phyloP scores from a whole-genome alignment of 64 coral and sea anemone species.

The Astreopora myriophthalma region DNA sequence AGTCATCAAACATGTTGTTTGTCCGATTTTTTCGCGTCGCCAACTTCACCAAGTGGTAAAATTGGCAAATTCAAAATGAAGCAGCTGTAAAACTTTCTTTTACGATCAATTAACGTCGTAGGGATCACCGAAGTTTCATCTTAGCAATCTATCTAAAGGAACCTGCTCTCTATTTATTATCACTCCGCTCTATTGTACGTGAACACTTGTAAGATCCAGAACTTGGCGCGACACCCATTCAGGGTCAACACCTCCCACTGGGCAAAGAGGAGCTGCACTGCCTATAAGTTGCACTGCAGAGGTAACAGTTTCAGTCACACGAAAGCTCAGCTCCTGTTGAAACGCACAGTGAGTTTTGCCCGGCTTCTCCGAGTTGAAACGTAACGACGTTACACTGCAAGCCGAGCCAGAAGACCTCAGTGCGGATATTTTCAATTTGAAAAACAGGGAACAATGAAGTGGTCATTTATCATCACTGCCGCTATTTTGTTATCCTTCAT shows the following conservation, averaged over 20 bases:
- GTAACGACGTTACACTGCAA: not conserved
- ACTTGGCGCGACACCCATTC: not conserved
- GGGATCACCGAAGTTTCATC: not conserved
- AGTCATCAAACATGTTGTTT: too few species aligned
- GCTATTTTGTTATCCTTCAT: not conserved
- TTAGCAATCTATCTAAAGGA: not conserved
- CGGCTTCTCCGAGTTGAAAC: not conserved
- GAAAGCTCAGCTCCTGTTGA: not conserved
- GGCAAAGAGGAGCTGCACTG: not conserved
- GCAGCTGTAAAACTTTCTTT: too few species aligned
- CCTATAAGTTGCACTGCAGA: not conserved
- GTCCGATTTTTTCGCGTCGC: too few species aligned
- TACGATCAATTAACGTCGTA: too few species aligned
- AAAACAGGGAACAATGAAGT: not conserved
- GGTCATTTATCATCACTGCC: not conserved
- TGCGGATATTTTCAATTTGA: not conserved
- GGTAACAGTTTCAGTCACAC: not conserved
- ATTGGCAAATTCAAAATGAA: too few species aligned
- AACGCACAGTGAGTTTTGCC: not conserved
- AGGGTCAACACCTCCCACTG: not conserved
- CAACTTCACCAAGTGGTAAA: too few species aligned
- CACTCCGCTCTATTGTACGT: not conserved
- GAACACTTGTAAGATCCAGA: not conserved
- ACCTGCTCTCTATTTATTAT: not conserved
- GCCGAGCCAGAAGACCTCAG: not conserved